Evolutionary conservation across 2,113 vertebrate genomes (phyloP), one percentile per base, ranked within the genome.

Genomic region (Rutilus rutilus): DNA sequence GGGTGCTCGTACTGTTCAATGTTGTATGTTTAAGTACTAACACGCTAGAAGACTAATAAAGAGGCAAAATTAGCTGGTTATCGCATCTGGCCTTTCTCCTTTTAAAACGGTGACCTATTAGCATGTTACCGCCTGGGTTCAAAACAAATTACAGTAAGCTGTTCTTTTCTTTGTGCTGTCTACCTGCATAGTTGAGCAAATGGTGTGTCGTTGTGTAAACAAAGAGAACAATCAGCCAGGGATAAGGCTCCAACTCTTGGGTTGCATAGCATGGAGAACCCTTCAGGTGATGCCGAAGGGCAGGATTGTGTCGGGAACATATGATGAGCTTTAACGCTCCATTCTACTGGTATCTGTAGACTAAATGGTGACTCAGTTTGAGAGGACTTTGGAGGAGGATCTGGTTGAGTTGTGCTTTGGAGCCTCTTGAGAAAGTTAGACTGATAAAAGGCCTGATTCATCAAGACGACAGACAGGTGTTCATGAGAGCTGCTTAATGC

Each of bases 361-460:
- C 42, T 33, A 88, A 78, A 14, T 3, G 0, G 9, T 84, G 87
- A 86, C 75, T 74, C 33, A 86, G 1, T 25, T 65, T 71, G 47
- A 25, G 57, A 74, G 21, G 14, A 9, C n/a, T 39, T 36, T 67
- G 10, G 14, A 79, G 36, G 8, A 64, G 75, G 64, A 86, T 88
- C 45, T 78, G 30, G 73, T 83, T 57, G 57, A 62, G 6, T 54
- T 77, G 78, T 60, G 64, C 39, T 76, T 79, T n/a, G 14, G 11
- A 62, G 54, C 6, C 14, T 47, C 30, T 45, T 82, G 39, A 60
- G 36, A 80, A 80, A 59, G 14, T 54, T 54, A n/a, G 73, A 59
- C 57, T 84, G 62, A 78, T 50, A 50, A 71, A 85, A 85, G 17
- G 10, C 7, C 39, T 83, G 80, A 86, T 85, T 86, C 87, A 86